Percentiles rank a stretch among this genome's conserved stretches.
Conservation (phyloP, 2,113 vertebrate species). For the Nettapus auritus region DNA sequence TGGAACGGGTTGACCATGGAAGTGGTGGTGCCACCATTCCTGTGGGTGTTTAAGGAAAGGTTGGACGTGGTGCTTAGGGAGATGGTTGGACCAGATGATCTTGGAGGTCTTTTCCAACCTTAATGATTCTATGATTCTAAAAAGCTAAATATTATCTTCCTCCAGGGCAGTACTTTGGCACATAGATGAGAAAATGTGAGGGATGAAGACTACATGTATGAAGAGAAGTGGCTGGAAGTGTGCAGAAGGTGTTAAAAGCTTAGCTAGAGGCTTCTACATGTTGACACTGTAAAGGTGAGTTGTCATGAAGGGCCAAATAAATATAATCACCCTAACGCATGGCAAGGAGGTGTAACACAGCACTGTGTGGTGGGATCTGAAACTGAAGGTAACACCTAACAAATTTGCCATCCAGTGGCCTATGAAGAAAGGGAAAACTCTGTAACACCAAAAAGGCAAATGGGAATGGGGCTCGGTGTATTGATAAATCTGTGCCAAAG, state of each 20-base stretch:
- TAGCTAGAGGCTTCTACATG: not conserved
- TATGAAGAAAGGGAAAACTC: not conserved
- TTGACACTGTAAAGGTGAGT: not conserved
- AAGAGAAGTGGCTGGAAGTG: not conserved
- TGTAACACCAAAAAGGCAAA: not conserved
- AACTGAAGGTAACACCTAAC: not conserved
- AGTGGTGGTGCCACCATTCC: no score
- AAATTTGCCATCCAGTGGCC: not conserved
- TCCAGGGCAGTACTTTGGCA: not conserved
- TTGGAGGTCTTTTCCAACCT: no score
- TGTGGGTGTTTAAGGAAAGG: no score
- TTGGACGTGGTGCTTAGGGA: no score
- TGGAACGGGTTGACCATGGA: no score
- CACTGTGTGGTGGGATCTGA: not conserved
- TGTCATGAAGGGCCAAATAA: not conserved
- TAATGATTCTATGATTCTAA: no score
- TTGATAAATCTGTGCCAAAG: not conserved
- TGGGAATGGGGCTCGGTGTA: not conserved
- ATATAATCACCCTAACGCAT: accelerated
- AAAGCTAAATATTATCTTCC: not conserved
- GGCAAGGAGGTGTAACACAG: not conserved
- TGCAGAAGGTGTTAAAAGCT: not conserved
- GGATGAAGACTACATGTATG: not conserved
- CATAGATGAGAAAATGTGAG: not conserved
- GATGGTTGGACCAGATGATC: no score